phyloP scores from a whole-genome alignment of 2,888 invertebrate genomes.

The Bellardia bayeri region DNA sequence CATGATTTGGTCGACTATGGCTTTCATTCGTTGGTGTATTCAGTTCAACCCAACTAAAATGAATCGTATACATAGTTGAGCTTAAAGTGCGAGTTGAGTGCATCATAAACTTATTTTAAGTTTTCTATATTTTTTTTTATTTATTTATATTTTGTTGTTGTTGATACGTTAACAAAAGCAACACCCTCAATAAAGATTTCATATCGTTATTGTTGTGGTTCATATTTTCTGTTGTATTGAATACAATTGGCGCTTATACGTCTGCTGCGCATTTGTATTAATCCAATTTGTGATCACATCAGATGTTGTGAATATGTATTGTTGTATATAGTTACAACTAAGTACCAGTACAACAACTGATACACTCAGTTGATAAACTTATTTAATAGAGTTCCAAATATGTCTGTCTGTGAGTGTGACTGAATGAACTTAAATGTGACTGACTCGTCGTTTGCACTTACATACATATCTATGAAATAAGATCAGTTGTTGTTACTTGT shows the following conservation, averaged over 20 bases:
- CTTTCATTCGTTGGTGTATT: background rate
- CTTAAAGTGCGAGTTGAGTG: slow-evolving; percentile 59
- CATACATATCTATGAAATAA: slow-evolving; percentile 28
- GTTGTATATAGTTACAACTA: slow-evolving; percentile 5
- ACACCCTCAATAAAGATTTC: slow-evolving; percentile 53
- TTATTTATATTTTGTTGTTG: background rate
- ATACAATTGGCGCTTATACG: slow-evolving; percentile 70
- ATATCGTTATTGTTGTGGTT: slow-evolving; percentile 19
- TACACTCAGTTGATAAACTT: background rate
- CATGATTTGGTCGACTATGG: background rate
- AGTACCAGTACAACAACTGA: slow-evolving; percentile 11
- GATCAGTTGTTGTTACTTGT: slow-evolving; percentile 38
- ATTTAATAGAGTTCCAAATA: background rate
- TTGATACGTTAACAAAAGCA: slow-evolving; percentile 12
- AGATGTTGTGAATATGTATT: slow-evolving; percentile 26
- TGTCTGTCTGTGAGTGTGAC: background rate
- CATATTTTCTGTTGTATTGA: slow-evolving; percentile 15
- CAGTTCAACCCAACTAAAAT: slow-evolving; percentile 26
- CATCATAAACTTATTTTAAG: slow-evolving; percentile 51
- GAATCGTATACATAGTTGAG: slow-evolving; percentile 31
- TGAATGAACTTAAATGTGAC: background rate
- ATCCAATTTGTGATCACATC: slow-evolving; percentile 65
- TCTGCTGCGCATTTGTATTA: slow-evolving; percentile 71
- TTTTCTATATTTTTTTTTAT: slow-evolving; percentile 5
- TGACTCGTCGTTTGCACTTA: background rate